Conservation (phyloP, 2,797 vertebrate species). For the Zonotrichia albicollis region DNA sequence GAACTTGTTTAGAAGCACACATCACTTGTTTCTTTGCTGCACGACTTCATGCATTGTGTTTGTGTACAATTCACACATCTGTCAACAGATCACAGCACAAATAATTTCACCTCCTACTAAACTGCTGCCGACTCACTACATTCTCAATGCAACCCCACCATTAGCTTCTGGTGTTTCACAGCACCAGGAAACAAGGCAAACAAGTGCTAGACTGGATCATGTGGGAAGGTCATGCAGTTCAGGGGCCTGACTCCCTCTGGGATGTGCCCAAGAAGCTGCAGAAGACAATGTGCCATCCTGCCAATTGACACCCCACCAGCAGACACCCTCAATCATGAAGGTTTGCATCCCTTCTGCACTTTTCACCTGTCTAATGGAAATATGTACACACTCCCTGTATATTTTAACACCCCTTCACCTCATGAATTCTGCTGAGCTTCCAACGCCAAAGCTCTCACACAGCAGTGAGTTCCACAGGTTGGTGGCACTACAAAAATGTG, state of each 20-base stretch:
- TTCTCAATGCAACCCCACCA: background rate
- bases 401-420: background rate
- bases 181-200: background rate
- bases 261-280: background rate
- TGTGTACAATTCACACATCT: background rate
- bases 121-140: background rate
- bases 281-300: background rate
- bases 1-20: background rate
- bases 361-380: background rate
- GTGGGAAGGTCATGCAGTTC: background rate
- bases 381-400: background rate
- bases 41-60: background rate
- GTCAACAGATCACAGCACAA: background rate
- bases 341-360: background rate
- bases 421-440: background rate
- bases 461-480: background rate
- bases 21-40: background rate
- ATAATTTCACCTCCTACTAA: background rate
- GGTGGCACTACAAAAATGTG: background rate
- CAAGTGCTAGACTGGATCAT: background rate
- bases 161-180: background rate
- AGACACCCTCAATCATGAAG: background rate
- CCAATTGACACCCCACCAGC: background rate
- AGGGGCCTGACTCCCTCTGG: background rate
- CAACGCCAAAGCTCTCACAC: background rate